These are phyloP conservation scores for Ptychadena robeensis DNA, from an alignment of 2,797 vertebrate species.

Conservation along the genomic window DNA sequence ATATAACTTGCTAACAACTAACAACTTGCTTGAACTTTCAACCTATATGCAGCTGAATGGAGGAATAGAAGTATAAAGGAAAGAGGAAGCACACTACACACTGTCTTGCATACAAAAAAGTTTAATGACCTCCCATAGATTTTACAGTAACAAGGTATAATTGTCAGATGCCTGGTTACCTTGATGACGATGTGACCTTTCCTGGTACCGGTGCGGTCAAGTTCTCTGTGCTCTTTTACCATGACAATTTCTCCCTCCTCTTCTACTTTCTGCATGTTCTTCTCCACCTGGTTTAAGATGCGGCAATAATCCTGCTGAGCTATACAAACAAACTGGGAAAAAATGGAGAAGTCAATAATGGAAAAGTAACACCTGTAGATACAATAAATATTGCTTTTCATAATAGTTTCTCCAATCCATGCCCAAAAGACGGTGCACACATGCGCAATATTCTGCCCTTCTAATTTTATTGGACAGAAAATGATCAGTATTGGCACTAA, in stretches of 20 bases:
- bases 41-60: too few relatives aligned
- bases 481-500: too few relatives aligned
- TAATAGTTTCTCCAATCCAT: too few relatives aligned
- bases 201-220: conserved; percentile 95
- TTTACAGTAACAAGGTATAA: neutral
- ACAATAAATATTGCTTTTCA: too few relatives aligned
- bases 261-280: conserved; percentile 99
- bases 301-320: conserved; percentile 98
- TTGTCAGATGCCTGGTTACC: conserved; percentile 74
- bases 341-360: conserved; percentile 31
- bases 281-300: conserved; percentile 98
- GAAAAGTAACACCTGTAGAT: too few relatives aligned
- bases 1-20: too few relatives aligned
- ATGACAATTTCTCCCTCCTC: conserved; percentile 99
- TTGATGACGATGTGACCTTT: conserved; percentile 99
- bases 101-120: too few relatives aligned
- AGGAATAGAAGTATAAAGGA: neutral
- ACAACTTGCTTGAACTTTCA: too few relatives aligned
- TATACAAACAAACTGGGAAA: conserved; percentile 92
- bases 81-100: too few relatives aligned
- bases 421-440: too few relatives aligned
- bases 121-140: neutral
- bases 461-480: too few relatives aligned
- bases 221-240: conserved; percentile 97
- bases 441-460: too few relatives aligned